Conservation (phyloP, 2,888 invertebrate genomes). For the Campoplex nolae region DNA sequence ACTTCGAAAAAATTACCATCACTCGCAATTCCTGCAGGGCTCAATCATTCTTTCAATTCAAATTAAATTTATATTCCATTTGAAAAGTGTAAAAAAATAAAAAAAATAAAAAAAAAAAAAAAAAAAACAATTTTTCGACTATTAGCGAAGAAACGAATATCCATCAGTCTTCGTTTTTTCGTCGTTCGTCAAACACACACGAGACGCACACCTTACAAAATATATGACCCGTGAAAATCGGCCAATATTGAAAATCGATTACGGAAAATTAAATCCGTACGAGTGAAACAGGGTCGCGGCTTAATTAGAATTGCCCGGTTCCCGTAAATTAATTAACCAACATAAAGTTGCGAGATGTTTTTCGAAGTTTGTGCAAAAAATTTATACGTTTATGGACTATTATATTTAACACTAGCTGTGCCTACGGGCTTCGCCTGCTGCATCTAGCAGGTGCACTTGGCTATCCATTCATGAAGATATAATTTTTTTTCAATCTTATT, state of each 20-base stretch:
- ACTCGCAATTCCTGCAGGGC: too few relatives aligned
- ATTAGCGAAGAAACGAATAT: not conserved
- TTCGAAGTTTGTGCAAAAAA: not conserved
- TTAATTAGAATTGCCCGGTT: conserved; percentile 33
- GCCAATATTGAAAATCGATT: conserved; percentile 46
- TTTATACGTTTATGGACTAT: not conserved
- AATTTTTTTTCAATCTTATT: too few relatives aligned
- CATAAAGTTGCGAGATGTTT: not conserved
- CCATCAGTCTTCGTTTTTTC: conserved; percentile 7
- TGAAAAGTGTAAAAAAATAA: not conserved
- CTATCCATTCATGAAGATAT: too few relatives aligned
- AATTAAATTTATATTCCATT: not conserved
- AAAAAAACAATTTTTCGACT: not conserved
- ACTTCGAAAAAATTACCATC: too few relatives aligned
- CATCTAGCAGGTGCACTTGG: too few relatives aligned
- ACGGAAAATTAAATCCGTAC: conserved; percentile 19
- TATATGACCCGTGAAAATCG: not conserved
- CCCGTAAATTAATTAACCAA: conserved; percentile 34
- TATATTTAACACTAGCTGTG: not conserved
- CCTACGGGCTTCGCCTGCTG: too few relatives aligned
- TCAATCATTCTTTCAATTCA: not conserved
- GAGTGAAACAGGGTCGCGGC: conserved; percentile 17
- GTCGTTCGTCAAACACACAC: conserved; percentile 1
- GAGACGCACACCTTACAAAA: not conserved
- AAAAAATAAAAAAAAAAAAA: not conserved